Evolutionary conservation across 2,888 invertebrate genomes (phyloP).

Genomic region (Ommatoiulus sabulosus): DNA sequence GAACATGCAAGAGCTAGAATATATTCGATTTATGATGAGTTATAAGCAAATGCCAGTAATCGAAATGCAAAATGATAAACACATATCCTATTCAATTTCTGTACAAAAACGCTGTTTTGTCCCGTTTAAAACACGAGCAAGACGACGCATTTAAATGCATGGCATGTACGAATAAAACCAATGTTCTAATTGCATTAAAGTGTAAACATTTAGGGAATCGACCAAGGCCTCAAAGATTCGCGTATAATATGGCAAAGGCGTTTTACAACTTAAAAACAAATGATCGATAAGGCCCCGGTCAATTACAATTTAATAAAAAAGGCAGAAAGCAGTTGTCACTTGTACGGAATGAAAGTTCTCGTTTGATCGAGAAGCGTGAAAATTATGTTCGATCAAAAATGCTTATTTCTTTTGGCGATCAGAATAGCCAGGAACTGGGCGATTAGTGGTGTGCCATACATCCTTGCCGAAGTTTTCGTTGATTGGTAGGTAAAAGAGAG

Average conservation of each 20-base stretch:
- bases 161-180: neutral
- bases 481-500: conserved; percentile 62
- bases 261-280: neutral
- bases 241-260: neutral
- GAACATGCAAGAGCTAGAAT: neutral
- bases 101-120: neutral
- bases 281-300: neutral
- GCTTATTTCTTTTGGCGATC: conserved; percentile 45
- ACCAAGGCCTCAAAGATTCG: neutral
- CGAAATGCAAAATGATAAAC: neutral
- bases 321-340: conserved; percentile 6
- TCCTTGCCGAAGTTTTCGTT: conserved; percentile 62
- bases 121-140: conserved; percentile 23
- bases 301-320: conserved; percentile 3
- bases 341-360: neutral
- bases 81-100: neutral
- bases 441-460: conserved; percentile 57
- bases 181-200: conserved; percentile 18
- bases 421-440: conserved; percentile 57
- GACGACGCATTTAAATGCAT: neutral
- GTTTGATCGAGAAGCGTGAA: neutral
- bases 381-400: neutral
- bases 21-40: neutral
- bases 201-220: neutral
- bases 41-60: neutral